Conservation (phyloP, 2,888 invertebrate genomes). For the Magallana nippona region DNA sequence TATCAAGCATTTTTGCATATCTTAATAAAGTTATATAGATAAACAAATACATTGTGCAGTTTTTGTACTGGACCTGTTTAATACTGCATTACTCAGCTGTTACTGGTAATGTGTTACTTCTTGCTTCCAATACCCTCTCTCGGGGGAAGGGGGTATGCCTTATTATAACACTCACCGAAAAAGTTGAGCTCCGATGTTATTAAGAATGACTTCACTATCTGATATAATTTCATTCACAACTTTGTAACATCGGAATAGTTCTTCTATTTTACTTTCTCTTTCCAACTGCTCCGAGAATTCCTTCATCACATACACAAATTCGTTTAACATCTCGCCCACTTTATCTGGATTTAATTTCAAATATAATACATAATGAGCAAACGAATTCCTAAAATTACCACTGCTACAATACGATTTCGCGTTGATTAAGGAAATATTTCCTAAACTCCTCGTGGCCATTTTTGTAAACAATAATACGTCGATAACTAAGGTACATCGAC, state of each 20-base stretch:
- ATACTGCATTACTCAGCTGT: no score
- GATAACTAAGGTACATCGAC: no score
- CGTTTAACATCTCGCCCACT: constrained; percentile 57
- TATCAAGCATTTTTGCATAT: no score
- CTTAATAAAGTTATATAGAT: no score
- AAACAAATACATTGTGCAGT: no score
- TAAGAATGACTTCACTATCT: constrained; percentile 81
- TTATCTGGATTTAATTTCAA: constrained; percentile 64
- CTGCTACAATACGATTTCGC: constrained; percentile 61
- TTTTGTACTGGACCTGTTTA: no score
- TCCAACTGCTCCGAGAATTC: constrained; percentile 71
- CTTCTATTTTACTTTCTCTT: constrained; percentile 59
- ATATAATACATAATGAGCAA: constrained; percentile 71
- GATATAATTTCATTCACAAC: constrained; percentile 81
- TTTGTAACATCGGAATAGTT: constrained; percentile 70
- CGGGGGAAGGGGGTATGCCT: not conserved
- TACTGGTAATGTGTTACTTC: no score
- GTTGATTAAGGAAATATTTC: constrained; percentile 57
- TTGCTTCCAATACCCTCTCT: no score
- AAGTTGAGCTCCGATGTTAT: constrained; percentile 82
- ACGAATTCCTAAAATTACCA: constrained; percentile 69
- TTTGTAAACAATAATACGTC: not conserved
- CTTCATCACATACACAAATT: constrained; percentile 66
- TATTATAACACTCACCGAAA: constrained; percentile 80
- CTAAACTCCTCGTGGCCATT: constrained; percentile 16